phyloP scores from a whole-genome alignment of 2,113 vertebrate genomes.

The Pithys albifrons region DNA sequence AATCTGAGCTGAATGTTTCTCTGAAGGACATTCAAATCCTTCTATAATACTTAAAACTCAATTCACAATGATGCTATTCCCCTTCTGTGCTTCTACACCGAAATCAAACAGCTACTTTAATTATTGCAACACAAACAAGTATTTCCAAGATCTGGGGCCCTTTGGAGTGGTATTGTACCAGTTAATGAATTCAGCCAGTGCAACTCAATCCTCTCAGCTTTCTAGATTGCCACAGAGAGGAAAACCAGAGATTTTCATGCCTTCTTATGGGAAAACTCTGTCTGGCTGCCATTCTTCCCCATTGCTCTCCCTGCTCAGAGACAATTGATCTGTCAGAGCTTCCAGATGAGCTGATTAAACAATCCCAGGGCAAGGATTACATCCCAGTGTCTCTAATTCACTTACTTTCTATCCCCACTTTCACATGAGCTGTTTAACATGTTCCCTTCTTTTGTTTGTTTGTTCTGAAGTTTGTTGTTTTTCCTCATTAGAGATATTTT shows the following conservation, averaged over 20 bases:
- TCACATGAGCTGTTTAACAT: neutral
- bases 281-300: neutral
- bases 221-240: neutral
- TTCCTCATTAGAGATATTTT: conserved; percentile 16
- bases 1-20: neutral
- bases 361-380: conserved; percentile 4
- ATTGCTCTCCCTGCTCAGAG: neutral
- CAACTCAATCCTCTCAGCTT: neutral
- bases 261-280: neutral
- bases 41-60: neutral
- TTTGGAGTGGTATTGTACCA: neutral
- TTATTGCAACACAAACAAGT: neutral
- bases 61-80: neutral
- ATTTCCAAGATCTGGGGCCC: neutral
- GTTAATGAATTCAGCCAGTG: neutral
- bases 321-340: neutral
- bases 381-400: neutral
- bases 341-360: conserved; percentile 12
- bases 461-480: conserved; percentile 32
- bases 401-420: neutral
- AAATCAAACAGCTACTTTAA: conserved; percentile 1
- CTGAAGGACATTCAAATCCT: conserved; percentile 4
- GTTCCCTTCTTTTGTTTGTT: neutral
- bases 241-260: neutral
- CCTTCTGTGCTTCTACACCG: neutral